Percentiles rank a stretch among this genome's conserved stretches.
Evolutionary conservation across 2,797 vertebrate genomes (phyloP).

Genomic region (Knipowitschia caucasica): DNA sequence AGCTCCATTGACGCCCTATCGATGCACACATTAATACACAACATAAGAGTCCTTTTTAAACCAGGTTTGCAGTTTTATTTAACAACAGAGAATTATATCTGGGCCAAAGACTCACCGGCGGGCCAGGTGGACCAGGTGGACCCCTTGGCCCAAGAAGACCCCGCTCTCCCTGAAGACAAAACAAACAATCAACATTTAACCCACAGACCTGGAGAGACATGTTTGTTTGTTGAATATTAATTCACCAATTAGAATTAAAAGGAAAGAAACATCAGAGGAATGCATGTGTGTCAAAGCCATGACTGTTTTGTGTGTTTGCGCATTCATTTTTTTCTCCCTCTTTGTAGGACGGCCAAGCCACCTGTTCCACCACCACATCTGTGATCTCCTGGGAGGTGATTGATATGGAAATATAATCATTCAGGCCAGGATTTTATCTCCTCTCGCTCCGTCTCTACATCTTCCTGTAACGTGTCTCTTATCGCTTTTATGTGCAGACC

Average conservation of each 20-base stretch:
- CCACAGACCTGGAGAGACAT: slow-evolving; percentile 40
- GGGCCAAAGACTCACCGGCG: slow-evolving; percentile 71
- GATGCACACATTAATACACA: slow-evolving; percentile 13
- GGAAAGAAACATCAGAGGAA: slow-evolving; percentile 14
- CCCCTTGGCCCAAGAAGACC: slow-evolving; percentile 86
- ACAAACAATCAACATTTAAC: slow-evolving; percentile 47
- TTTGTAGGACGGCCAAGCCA: slow-evolving; percentile 81
- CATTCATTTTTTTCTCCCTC: slow-evolving; percentile 66
- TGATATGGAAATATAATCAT: slow-evolving; percentile 86
- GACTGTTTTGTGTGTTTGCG: slow-evolving; percentile 38
- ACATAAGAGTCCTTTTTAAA: neutral
- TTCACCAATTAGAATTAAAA: slow-evolving; percentile 40
- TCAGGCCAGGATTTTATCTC: slow-evolving; percentile 74
- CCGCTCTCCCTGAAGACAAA: slow-evolving; percentile 79
- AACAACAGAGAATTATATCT: slow-evolving; percentile 21
- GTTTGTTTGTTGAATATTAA: slow-evolving; percentile 49
- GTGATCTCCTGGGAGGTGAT: slow-evolving; percentile 81
- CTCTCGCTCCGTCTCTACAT: slow-evolving; percentile 38
- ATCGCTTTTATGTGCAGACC: slow-evolving; percentile 46
- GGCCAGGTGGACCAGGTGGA: slow-evolving; percentile 78
- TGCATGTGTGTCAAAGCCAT: slow-evolving; percentile 28
- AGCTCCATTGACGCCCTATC: slow-evolving; percentile 80
- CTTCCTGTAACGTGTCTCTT: slow-evolving; percentile 47
- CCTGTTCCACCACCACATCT: slow-evolving; percentile 82
- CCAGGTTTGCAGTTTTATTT: slow-evolving; percentile 4